phyloP scores from a whole-genome alignment of 2,113 vertebrate genomes.

The Colistium nudipinnis region DNA sequence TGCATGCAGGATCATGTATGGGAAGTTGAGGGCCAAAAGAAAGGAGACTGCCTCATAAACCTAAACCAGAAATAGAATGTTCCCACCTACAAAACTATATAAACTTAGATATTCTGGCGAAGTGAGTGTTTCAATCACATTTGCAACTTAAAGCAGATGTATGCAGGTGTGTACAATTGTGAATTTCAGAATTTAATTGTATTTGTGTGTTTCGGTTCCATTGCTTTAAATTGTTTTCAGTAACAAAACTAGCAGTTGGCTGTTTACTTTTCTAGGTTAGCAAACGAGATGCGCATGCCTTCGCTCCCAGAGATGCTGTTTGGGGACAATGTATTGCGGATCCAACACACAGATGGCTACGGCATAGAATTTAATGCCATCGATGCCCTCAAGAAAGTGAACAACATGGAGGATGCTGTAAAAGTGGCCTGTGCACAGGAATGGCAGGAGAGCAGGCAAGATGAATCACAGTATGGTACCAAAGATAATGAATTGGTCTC shows the following conservation, averaged over 20 bases:
- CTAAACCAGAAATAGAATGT: too few relatives aligned
- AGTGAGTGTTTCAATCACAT: too few relatives aligned
- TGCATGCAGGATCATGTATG: too few relatives aligned
- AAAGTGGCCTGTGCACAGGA: slow-evolving; percentile 97
- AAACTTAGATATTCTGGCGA: too few relatives aligned
- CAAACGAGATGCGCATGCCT: slow-evolving; percentile 92
- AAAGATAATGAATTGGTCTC: neutral
- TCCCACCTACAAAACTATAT: too few relatives aligned
- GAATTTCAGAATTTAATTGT: too few relatives aligned
- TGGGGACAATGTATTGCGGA: slow-evolving; percentile 92
- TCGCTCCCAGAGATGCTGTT: slow-evolving; percentile 98
- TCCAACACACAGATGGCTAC: slow-evolving; percentile 89
- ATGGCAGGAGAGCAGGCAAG: slow-evolving; percentile 95
- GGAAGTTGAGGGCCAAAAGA: too few relatives aligned
- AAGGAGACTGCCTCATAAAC: too few relatives aligned
- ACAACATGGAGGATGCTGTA: slow-evolving; percentile 90
- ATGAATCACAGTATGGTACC: neutral
- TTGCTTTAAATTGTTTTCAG: neutral
- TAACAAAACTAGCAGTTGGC: neutral
- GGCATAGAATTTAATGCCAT: slow-evolving; percentile 96
- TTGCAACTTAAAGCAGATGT: too few relatives aligned
- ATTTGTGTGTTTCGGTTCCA: neutral
- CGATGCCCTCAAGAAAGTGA: slow-evolving; percentile 92
- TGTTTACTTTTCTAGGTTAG: slow-evolving; percentile 80
- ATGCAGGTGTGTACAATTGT: too few relatives aligned